Base-by-base conservation (phyloP, 2,888 invertebrate genomes). In the Bembecia ichneumoniformis region DNA sequence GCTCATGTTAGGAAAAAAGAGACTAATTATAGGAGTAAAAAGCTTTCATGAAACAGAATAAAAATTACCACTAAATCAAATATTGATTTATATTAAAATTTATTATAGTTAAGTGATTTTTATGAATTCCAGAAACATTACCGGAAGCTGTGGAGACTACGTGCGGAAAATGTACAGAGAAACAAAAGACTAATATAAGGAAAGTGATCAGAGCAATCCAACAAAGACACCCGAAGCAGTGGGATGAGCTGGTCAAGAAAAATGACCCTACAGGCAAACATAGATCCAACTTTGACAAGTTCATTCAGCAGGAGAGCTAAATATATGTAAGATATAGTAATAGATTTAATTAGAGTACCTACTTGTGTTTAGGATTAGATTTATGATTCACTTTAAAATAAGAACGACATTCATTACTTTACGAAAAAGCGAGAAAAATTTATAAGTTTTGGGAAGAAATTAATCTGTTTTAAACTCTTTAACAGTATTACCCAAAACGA, bases 251-350 rank as follows among this genome's bases (percentile, higher is more conserved):
- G 13, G 90, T 92, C 54, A 82, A 79, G 55, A 93, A 93, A 74
- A 94, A 91, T 68, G 94, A 95, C 71, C 91, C 92, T 10, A 79
- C 89, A 0, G 91, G 91, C 49, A 73, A 87, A 52, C 90, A 93
- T 82, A 88, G 89, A 57, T 82, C 67, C 53, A 89, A 89, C 64
- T 94, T 93, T 77, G 87, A 89, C 58, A 87, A 88, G 56, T 87
- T 87, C 66, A 72, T 86, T 50, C 44, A 51, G 1, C 44, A 51
- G 4, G 54, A 54, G 5, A 52, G 52, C 48, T 58, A 54, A 56
- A 49, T 15, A 13, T 17, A 1, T 46, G 15, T 49, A 11, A 47
- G 10, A 15, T 3, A 34, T 43, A 43, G 35, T 46, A 46, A 7
- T 28, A 28, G 9, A 28, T 28, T 28, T n/a, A 40, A 5, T 40